Evolutionary conservation across 2,113 vertebrate genomes (phyloP).

Genomic region (Pseudopodoces humilis): DNA sequence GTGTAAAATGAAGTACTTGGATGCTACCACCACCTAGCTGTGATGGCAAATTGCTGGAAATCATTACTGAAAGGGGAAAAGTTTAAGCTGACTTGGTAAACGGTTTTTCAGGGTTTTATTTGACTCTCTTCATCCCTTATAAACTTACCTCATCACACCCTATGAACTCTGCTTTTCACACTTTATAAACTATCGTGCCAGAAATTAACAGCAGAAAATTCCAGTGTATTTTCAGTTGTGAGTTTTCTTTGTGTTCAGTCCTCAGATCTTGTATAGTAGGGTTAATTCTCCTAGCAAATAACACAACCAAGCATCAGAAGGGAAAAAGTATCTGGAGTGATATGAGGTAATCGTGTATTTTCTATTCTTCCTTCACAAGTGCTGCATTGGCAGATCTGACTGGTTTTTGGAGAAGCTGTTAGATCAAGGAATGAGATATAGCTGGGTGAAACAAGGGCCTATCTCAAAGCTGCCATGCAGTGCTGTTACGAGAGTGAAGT

Average conservation of each 20-base stretch:
- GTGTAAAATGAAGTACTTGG: background rate
- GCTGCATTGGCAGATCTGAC: background rate
- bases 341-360: background rate
- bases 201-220: background rate
- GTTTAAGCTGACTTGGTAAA: background rate
- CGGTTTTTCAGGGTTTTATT: background rate
- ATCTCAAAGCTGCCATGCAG: background rate
- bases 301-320: background rate
- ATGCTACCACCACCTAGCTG: background rate
- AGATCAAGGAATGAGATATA: background rate
- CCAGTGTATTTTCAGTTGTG: background rate
- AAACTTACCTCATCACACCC: background rate
- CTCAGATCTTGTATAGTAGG: fast-evolving
- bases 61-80: background rate
- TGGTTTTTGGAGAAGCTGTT: background rate
- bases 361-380: background rate
- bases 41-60: background rate
- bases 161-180: background rate
- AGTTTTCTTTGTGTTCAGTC: background rate
- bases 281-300: background rate
- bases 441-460: background rate
- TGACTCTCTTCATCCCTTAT: background rate
- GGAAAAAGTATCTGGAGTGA: background rate
- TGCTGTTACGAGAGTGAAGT: background rate
- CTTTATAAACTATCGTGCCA: background rate